Evolutionary conservation across 2,888 invertebrate species (phyloP).

Genomic region (Fissipunctia ypsillon): DNA sequence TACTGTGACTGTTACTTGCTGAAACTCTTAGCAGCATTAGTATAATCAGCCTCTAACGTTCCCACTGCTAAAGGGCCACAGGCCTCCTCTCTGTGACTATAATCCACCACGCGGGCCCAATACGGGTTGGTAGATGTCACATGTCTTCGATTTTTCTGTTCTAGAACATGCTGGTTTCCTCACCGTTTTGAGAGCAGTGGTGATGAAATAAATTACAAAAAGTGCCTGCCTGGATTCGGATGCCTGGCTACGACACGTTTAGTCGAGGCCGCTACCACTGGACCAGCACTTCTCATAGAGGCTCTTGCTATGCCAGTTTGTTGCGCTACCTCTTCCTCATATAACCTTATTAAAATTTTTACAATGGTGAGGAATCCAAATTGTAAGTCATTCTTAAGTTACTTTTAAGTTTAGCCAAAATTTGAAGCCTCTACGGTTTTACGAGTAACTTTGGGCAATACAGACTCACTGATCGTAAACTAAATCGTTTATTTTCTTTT

Average conservation of each 20-base stretch:
- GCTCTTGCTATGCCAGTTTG: background rate
- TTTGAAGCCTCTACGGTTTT: background rate
- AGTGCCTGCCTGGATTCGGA: background rate
- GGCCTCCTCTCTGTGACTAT: background rate
- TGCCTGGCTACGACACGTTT: background rate
- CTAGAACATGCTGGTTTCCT: background rate
- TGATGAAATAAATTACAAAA: background rate
- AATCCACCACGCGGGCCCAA: too few species aligned
- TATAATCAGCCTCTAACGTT: background rate
- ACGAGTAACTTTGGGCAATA: background rate
- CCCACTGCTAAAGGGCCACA: background rate
- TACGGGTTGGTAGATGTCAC: too few species aligned
- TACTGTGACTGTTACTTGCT: background rate
- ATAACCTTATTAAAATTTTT: background rate
- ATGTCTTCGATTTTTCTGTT: background rate
- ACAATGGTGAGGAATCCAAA: background rate
- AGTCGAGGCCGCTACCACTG: background rate
- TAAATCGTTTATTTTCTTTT: background rate
- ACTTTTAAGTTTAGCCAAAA: background rate
- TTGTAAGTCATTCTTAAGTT: background rate
- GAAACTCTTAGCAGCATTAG: background rate
- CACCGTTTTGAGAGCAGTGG: background rate
- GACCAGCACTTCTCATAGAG: background rate
- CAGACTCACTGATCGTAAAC: background rate
- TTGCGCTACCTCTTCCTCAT: background rate